Evolutionary conservation across 2,113 vertebrate species (phyloP), one percentile per base, ranked within the genome.

Genomic region (Nothobranchius furzeri): DNA sequence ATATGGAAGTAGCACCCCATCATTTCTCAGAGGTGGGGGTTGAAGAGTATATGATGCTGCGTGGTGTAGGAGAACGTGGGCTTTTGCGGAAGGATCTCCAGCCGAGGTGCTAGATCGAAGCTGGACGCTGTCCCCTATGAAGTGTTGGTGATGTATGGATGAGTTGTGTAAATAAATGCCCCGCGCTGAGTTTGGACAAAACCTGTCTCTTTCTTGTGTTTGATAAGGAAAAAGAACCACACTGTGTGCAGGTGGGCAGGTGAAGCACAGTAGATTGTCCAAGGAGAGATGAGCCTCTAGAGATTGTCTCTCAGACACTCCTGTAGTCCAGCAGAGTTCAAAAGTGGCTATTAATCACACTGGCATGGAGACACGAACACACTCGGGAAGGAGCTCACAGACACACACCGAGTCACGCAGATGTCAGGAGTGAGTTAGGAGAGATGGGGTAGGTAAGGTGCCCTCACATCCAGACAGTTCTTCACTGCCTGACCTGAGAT

Each of bases 291-390:
- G 68, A 85, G 52, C 78, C 84, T 83, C 87, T 87, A 85, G 75
- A 83, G 87, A 88, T 60, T 63, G 73, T 69, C 58, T 81, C 65
- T 60, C 64, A 85, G 60, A 86, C 68, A 24, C 73, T 66, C 49
- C 72, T 73, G 57, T 46, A 15, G 68, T 86, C 64, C 82, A 57
- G 75, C 71, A 85, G 48, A 74, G 80, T 84, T 91, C 80, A 90
- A 89, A 85, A 83, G 80, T 68, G 68, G 72, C 85, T 73, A 91
- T 92, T 89, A 88, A 93, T 93, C 89, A 92, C 35, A 12, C 30
- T 83, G 82, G 81, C 79, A 86, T 52, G 58, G 67, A 60, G 60
- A 66, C 24, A 76, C 75, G 75, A 64, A 58, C 60, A 65, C 24
- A 51, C 69, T 68, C 12, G 47, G 57, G 53, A 63, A 56, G 43